Evolutionary conservation across 1,140 invertebrate species (phyloP).

Genomic region (Leptopilina boulardi): DNA sequence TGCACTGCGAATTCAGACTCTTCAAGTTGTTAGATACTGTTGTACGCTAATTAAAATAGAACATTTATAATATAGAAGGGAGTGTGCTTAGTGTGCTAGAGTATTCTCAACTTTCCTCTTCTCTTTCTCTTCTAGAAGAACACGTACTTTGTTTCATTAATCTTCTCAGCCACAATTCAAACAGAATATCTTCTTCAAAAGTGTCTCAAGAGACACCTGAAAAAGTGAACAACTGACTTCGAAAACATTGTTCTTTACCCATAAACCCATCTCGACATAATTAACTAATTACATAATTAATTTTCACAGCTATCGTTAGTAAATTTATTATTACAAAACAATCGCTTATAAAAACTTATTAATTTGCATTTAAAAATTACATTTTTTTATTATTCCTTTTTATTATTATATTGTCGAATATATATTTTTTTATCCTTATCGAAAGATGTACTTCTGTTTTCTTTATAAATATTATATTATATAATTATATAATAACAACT

Average conservation of each 20-base stretch:
- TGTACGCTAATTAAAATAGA: conserved; percentile 5
- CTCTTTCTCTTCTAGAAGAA: conserved; percentile 4
- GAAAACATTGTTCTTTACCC: background rate
- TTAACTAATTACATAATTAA: conserved; percentile 13
- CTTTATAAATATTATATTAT: too few relatives aligned
- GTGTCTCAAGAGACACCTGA: background rate
- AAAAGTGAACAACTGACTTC: background rate
- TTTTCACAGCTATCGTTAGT: background rate
- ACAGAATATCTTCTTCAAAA: conserved; percentile 15
- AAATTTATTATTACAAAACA: too few relatives aligned
- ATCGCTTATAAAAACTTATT: too few relatives aligned
- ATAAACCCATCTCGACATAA: background rate
- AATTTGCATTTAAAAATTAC: too few relatives aligned
- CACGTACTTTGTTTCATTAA: conserved; percentile 23
- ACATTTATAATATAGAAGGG: conserved; percentile 16
- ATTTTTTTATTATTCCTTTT: too few relatives aligned
- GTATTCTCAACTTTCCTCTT: background rate
- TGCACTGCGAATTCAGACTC: background rate
- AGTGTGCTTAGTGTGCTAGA: background rate
- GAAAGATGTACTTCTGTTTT: too few relatives aligned
- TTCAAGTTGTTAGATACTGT: background rate
- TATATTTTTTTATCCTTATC: too few relatives aligned
- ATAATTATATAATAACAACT: too few relatives aligned
- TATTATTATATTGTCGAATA: too few relatives aligned
- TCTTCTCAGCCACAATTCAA: conserved; percentile 16